phyloP scores from a whole-genome alignment of 2,888 invertebrate genomes.

The Bombylius discolor region DNA sequence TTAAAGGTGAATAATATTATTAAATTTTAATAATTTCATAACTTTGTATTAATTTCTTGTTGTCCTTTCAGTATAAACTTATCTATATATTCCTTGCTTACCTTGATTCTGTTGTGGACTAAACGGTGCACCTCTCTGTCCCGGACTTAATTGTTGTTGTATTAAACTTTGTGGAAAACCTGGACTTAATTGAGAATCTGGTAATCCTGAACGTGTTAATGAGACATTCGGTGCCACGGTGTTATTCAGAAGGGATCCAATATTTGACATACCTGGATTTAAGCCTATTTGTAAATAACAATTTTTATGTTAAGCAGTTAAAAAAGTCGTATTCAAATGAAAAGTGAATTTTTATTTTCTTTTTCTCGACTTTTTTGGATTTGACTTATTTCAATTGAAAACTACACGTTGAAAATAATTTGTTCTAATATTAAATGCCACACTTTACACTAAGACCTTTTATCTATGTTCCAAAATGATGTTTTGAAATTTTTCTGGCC shows the following conservation, averaged over 20 bases:
- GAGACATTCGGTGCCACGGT: slow-evolving; percentile 78
- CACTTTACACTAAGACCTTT: no score
- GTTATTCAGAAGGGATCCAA: slow-evolving; percentile 72
- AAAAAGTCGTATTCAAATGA: slow-evolving; percentile 8
- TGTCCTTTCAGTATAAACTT: neutral
- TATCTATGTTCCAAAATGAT: no score
- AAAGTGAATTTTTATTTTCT: slow-evolving; percentile 2
- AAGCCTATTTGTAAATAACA: slow-evolving; percentile 16
- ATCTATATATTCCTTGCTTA: slow-evolving; percentile 10
- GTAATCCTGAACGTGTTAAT: slow-evolving; percentile 54
- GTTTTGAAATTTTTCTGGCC: no score
- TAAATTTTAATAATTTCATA: neutral
- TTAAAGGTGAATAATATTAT: neutral
- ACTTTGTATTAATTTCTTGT: no score
- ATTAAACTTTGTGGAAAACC: slow-evolving; percentile 40
- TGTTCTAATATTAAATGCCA: no score
- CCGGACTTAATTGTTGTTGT: slow-evolving; percentile 36
- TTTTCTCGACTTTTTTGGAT: neutral
- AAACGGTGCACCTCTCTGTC: slow-evolving; percentile 35
- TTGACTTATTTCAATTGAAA: no score
- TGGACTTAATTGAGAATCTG: slow-evolving; percentile 50
- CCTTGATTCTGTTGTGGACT: slow-evolving; percentile 34
- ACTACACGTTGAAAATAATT: no score
- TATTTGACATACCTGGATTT: slow-evolving; percentile 43
- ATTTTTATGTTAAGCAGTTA: slow-evolving; percentile 10